Base-by-base conservation (phyloP, 2,113 vertebrate genomes). In the Myotis davidii region DNA sequence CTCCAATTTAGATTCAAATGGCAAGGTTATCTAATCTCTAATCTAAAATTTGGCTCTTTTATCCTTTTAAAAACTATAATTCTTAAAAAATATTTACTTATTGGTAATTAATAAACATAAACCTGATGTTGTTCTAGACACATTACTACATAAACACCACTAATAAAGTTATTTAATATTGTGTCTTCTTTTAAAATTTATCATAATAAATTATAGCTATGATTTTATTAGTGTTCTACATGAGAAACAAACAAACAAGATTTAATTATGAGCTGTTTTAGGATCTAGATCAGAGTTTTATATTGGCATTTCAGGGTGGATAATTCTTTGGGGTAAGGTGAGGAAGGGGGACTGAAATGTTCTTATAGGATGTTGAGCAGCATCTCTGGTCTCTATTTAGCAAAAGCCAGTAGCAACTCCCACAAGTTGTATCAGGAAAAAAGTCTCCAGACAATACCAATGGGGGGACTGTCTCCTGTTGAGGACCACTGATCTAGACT, bases 1-100 rank as follows among this genome's bases (percentile, higher is more conserved):
- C 48, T 93, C 95, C 72, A 84, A 67, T 93, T 83, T 32, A 88
- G 91, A 96, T 86, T 59, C 73, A 97, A 92, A 93, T 77, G n/a
- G 37, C 37, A 90, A 87, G 5, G 9, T 96, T 85, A 70, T 77
- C 52, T 83, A 61, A 89, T 79, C 54, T 69, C 13, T 32, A 32
- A 78, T 67, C 25, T 64, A 91, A 81, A 95, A 76, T 50, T 81
- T 54, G 64, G 32, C 61, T 72, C 67, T 92, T 89, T 77, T 13
- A 42, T 29, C 37, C 72, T 89, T 94, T 87, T 25, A 85, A 70
- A 94, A 76, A 23, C 17, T 20, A 18, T 20, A 81, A 81, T 34
- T 88, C 20, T 76, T 93, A 23, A 67, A 87, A 90, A 77, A 67
- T 39, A 61, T 67, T 92, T 94, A 73, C 25, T 72, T 89, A 29